A percentile compares a stretch with the other conserved stretches of the same genome.
Conservation (phyloP, 2,113 vertebrate species). For the Guaruba guarouba region DNA sequence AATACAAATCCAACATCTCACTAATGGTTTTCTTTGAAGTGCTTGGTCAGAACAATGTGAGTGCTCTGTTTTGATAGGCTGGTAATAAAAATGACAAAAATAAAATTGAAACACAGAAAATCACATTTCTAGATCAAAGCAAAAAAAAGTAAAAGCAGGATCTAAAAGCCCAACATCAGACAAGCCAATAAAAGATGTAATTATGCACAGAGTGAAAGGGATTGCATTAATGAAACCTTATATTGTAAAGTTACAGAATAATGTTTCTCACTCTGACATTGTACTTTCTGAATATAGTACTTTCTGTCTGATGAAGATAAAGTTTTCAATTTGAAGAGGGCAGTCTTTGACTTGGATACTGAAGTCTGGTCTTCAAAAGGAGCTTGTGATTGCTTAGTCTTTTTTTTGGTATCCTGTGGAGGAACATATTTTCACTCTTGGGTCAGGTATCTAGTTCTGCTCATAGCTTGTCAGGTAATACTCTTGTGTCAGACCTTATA, state of each 20-base stretch:
- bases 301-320: not conserved
- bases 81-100: slow-evolving; percentile 34
- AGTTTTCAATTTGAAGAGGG: not conserved
- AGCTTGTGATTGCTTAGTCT: not conserved
- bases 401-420: not conserved
- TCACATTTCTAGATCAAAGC: not conserved
- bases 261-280: not conserved
- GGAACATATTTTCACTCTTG: not conserved
- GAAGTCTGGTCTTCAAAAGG: not conserved
- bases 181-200: not conserved
- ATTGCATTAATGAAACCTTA: not conserved
- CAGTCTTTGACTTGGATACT: not conserved
- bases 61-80: not conserved
- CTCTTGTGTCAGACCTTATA: not conserved
- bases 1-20: not conserved
- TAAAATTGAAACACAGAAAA: not conserved
- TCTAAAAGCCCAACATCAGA: not conserved
- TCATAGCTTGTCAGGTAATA: not conserved
- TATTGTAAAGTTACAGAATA: not conserved
- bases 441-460: not conserved
- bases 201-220: not conserved
- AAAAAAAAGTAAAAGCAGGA: not conserved
- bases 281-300: not conserved
- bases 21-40: not conserved
- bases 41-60: not conserved